Base-by-base conservation (phyloP, 2,113 vertebrate genomes). In the Saccopteryx leptura region DNA sequence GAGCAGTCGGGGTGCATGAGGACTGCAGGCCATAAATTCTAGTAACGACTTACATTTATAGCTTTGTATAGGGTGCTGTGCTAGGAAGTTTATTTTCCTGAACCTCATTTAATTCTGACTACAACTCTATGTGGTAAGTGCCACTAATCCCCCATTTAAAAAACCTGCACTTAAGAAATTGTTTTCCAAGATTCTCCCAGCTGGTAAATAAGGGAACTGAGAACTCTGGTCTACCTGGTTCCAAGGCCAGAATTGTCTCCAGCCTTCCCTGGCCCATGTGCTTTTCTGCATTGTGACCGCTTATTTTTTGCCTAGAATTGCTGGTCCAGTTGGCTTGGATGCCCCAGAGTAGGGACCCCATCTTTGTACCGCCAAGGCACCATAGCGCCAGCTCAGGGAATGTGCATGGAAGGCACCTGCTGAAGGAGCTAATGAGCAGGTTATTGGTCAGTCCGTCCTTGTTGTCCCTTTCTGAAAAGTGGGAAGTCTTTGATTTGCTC, bases 21-120 rank as follows among this genome's bases (percentile, higher is more conserved):
- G 93, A 11, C 61, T 4, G 21, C 18, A 46, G 66, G 28, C 50
- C 31, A 0, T 96, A 93, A 95, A 91, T 97, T 39, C 91, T 68
- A 56, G 39, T 66, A 83, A 84, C 7, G 75, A 46, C 78, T 81
- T 56, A 74, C 33, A 4, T 83, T 95, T 79, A 74, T 83, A 39
- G 96, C 82, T 88, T 60, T 76, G 50, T 84, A 52, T 13, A 39
- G 66, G 79, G 58, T 12, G 2, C 63, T 26, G 21, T 50, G 58
- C 89, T 78, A 68, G 81, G 85, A 83, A 91, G 96, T 95, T 96
- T 94, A 89, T 94, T 95, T 97, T 94, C 79, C 50, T 39, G 79
- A 86, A 94, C 91, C 91, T 91, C 80, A 80, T 89, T 94, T 78
- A 65, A 60, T 93, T 63, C 90, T n/a, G 26, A 50, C 19, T 11